Base-by-base conservation (phyloP, 2,113 vertebrate species). In the Butorides virescens region DNA sequence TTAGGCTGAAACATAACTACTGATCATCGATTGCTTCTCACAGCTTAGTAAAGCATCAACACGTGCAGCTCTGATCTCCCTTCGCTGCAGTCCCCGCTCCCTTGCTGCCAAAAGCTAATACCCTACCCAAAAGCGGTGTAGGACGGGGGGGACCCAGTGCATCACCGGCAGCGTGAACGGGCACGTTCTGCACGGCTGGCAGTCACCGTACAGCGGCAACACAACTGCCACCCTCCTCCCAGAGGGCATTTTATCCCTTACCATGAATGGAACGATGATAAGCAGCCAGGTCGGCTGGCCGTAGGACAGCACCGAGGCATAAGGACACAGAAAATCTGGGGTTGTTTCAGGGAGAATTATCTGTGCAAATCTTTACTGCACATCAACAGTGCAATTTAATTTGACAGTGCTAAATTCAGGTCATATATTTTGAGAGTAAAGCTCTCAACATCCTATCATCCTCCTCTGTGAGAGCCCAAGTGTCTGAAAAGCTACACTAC, bases 211-310 rank as follows among this genome's bases (percentile, higher is more conserved):
- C 8, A 42, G 55, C 3, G 5, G 66, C 37, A 39, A 34, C 39
- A 49, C 30, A 46, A 76, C 27, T 61, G n/a, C 39, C 23, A 44
- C 27, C 23, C 63, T 81, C 32, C 32, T 72, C 52, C 52, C 46
- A 17, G 39, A 32, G 27, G 15, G 39, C 22, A n/a, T 46, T 30
- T 34, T 22, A 49, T 32, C 29, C 18, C 73, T 79, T 47, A 58
- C 42, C 11, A 4, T n/a, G 39, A 56, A 39, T 3, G 32, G 12
- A 70, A 29, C 0, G 0, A 17, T 3, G 34, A 56, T 1, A 26
- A 74, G 42, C 27, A 15, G 32, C 32, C 55, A 39, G 56, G 20
- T 46, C 14, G 34, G 63, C 8, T 50, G 46, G 50, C 44, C 44
- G 39, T 37, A 81, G 46, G 85, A 32, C 25, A 80, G 89, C 46